phyloP scores from a whole-genome alignment of 2,888 invertebrate species.

The Atrina japonica region DNA sequence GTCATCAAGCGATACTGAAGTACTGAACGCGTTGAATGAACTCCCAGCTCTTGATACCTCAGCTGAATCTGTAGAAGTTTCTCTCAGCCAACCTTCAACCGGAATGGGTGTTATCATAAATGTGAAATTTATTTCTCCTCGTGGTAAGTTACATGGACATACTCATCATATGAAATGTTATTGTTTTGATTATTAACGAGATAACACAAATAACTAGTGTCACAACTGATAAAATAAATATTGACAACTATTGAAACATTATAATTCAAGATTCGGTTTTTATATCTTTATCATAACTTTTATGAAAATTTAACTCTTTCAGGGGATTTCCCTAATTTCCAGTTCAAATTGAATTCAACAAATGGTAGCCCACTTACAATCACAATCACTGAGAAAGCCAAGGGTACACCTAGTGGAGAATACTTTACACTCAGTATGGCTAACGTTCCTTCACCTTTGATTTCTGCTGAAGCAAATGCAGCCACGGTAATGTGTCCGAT shows the following conservation, averaged over 20 bases:
- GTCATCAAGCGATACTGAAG: neutral
- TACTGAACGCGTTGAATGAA: slow-evolving; percentile 4
- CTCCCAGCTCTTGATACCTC: slow-evolving; percentile 8
- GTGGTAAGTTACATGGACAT: too few relatives aligned
- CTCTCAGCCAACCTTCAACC: neutral
- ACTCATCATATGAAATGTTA: too few relatives aligned
- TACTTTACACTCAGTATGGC: slow-evolving; percentile 50
- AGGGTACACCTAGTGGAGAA: slow-evolving; percentile 49
- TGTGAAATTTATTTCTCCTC: slow-evolving; percentile 35
- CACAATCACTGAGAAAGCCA: slow-evolving; percentile 21
- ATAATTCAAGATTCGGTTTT: too few relatives aligned
- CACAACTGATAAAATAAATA: too few relatives aligned
- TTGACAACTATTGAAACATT: too few relatives aligned
- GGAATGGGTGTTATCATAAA: slow-evolving; percentile 23
- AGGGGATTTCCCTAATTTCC: slow-evolving; percentile 36
- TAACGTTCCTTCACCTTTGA: slow-evolving; percentile 45
- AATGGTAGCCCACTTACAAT: slow-evolving; percentile 27
- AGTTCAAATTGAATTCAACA: too few relatives aligned
- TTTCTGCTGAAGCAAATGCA: slow-evolving; percentile 41
- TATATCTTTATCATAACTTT: too few relatives aligned
- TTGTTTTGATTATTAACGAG: too few relatives aligned
- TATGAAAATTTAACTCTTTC: slow-evolving; percentile 16
- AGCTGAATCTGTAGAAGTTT: slow-evolving; percentile 22
- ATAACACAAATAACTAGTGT: too few relatives aligned
- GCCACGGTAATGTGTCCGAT: slow-evolving; percentile 11